These are phyloP conservation scores for Coluber constrictor DNA, from an alignment of 2,797 vertebrate species.

Conservation along the genomic window DNA sequence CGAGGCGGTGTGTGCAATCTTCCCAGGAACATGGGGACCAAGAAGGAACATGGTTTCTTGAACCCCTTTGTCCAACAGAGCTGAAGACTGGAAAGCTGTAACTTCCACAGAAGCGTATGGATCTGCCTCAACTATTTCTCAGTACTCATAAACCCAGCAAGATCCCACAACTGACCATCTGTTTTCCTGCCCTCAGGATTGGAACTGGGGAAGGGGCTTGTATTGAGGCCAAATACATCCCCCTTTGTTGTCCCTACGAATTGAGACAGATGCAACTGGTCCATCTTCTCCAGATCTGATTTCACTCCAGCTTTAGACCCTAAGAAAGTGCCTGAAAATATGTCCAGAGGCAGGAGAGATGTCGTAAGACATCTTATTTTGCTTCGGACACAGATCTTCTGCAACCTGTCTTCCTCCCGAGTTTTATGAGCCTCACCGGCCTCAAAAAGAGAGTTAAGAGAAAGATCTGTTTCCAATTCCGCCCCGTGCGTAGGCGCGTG, in stretches of 20 bases:
- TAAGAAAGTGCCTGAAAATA: background rate
- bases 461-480: background rate
- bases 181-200: background rate
- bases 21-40: background rate
- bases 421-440: rapidly evolving
- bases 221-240: background rate
- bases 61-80: background rate
- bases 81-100: background rate
- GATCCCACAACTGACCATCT: background rate
- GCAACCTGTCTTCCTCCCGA: background rate
- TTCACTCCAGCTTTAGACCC: background rate
- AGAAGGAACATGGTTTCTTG: background rate
- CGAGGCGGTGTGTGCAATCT: too few relatives aligned
- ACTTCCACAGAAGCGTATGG: background rate
- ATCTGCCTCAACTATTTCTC: background rate
- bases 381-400: background rate
- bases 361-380: background rate
- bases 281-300: background rate
- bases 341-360: background rate
- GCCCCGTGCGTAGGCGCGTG: too few relatives aligned
- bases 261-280: background rate
- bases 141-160: background rate
- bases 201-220: background rate
- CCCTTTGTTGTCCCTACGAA: background rate
- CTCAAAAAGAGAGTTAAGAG: background rate